These are phyloP conservation scores for Thryonomys swinderianus DNA, from an alignment of 2,113 vertebrate genomes.

Conservation along the genomic window DNA sequence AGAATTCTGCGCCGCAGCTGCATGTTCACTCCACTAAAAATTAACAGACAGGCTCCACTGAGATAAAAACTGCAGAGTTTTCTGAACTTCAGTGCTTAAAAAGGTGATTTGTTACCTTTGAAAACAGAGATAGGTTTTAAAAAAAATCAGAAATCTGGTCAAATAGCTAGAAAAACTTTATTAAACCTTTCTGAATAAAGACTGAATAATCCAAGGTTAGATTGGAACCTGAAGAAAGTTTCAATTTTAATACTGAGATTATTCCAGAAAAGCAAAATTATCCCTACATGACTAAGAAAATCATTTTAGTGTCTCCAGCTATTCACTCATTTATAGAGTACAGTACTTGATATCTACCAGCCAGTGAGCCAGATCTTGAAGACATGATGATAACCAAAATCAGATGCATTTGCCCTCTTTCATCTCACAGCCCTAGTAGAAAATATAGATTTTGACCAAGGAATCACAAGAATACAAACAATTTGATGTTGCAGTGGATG, in stretches of 20 bases:
- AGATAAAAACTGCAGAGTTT: conserved; percentile 52
- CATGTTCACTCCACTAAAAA: conserved; percentile 73
- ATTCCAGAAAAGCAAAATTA: neutral
- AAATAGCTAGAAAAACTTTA: conserved; percentile 57
- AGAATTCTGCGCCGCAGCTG: conserved; percentile 53
- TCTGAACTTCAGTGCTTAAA: conserved; percentile 37
- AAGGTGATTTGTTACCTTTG: conserved; percentile 52
- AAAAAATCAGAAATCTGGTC: conserved; percentile 56
- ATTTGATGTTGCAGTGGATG: conserved; percentile 34
- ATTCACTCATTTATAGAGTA: neutral
- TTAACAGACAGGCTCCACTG: conserved; percentile 1
- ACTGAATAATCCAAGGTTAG: conserved; percentile 26
- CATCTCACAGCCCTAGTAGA: neutral
- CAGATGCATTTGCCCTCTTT: neutral
- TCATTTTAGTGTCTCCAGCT: neutral
- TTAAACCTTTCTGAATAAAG: conserved; percentile 49
- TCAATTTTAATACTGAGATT: conserved; percentile 4
- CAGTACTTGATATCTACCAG: neutral
- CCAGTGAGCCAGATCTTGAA: neutral
- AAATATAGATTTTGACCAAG: neutral
- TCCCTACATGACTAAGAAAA: conserved; percentile 43
- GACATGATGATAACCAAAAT: neutral
- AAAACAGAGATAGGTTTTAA: neutral
- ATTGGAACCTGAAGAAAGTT: conserved; percentile 26
- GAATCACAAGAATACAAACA: neutral